A percentile compares a stretch with the other conserved stretches of the same genome.
These are phyloP conservation scores for Seira sanloemensis DNA, from an alignment of 2,888 invertebrate species.

Conservation along the genomic window DNA sequence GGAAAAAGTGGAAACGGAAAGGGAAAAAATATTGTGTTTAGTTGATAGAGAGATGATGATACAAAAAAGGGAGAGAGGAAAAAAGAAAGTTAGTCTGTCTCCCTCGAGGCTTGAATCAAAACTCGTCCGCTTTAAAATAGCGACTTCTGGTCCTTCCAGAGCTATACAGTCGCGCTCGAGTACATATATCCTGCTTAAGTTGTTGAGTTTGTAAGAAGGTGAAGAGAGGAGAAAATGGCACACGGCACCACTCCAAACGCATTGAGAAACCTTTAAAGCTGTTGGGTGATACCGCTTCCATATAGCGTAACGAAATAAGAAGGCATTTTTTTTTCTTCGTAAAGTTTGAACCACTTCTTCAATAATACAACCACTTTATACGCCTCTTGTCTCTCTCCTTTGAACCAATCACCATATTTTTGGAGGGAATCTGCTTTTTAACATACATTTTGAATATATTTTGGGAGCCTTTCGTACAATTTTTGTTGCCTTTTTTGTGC, in stretches of 20 bases:
- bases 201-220: not conserved
- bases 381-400: conserved; percentile 2
- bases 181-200: not conserved
- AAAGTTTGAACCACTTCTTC: conserved; percentile 12
- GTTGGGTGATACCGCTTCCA: not conserved
- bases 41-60: conserved; percentile 38
- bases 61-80: conserved; percentile 19
- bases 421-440: conserved; percentile 17
- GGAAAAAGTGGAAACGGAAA: not conserved
- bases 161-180: not conserved
- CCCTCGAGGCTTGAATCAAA: conserved; percentile 49
- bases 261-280: conserved; percentile 11
- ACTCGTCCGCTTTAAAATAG: conserved; percentile 29
- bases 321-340: not conserved
- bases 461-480: too few relatives aligned
- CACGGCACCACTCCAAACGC: conserved; percentile 10
- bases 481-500: too few relatives aligned
- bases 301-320: not conserved
- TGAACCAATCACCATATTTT: conserved; percentile 17
- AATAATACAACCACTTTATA: conserved; percentile 26
- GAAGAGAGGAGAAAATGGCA: conserved; percentile 7
- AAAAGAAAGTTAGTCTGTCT: conserved; percentile 31
- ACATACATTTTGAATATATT: conserved; percentile 23
- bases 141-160: not conserved
- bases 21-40: conserved; percentile 27